Base-by-base conservation (phyloP, 2,113 vertebrate genomes). In the Stictonetta naevosa region DNA sequence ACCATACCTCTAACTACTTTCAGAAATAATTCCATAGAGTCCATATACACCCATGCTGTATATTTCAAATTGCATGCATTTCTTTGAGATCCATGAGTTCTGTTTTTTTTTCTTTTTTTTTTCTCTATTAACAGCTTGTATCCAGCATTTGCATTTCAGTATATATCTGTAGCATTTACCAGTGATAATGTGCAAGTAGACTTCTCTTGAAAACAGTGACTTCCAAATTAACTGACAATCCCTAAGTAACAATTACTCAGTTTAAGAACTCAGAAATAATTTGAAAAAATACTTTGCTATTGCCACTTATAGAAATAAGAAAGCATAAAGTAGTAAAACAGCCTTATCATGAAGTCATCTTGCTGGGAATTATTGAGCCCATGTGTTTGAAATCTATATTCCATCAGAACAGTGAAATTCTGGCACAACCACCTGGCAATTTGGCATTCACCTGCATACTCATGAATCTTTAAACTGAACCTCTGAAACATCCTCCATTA, bases 401-500 rank as follows among this genome's bases (percentile, higher is more conserved):
- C 48, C 12, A 83, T 8, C 38, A 83, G 25, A 88, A 72, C 62
- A 74, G 42, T 52, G 69, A 88, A 94, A 91, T 60, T 68, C 55
- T 83, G 62, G 60, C 91, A 81, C 69, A 81, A 77, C 77, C 95
- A 7, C 42, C 25, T 73, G 66, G 58, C 83, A 89, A 82, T 66
- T 52, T 86, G 92, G 64, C 83, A 91, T 92, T 93, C 90, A 91
- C 83, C 42, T 88, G 64, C 33, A 87, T 48, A 73, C 28, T 86
- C 48, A 46, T 75, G 46, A 88, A 86, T 93, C 81, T 88, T 86
- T 92, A 79, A 86, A 68, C 31, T 88, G 92, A 96, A 94, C 76
- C 95, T 95, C 80, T 90, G 62, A 96, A 96, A 94, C 0, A 6
- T 64, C 67, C 63, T 91, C 72, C 82, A 53, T 74, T 81, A 92